Conservation (phyloP, 2,888 invertebrate genomes). For the Polydrusus tereticollis region DNA sequence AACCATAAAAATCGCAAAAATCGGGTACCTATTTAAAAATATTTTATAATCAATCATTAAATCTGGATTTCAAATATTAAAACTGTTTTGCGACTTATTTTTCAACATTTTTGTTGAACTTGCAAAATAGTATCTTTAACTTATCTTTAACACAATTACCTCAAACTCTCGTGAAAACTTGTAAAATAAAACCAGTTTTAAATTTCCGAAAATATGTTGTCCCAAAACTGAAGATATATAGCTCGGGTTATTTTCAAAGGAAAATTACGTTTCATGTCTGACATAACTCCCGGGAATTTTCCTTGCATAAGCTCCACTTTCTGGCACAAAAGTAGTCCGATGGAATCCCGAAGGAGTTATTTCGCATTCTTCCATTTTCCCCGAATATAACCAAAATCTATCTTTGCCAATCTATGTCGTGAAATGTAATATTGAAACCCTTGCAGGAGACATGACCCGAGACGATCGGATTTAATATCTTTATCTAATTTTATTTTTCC, state of each 20-base stretch:
- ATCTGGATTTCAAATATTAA: no score
- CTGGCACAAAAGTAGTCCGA: conserved; percentile 16
- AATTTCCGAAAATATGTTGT: conserved; percentile 10
- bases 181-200: conserved; percentile 8
- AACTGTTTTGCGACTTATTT: no score
- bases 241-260: conserved; percentile 17
- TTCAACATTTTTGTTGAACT: neutral
- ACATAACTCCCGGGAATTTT: conserved; percentile 21
- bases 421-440: conserved; percentile 18
- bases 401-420: conserved; percentile 17
- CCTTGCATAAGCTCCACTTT: conserved; percentile 18
- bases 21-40: no score
- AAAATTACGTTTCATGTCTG: conserved; percentile 24
- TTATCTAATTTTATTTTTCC: conserved; percentile 18
- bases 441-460: conserved; percentile 15
- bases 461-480: conserved; percentile 23
- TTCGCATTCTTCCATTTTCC: conserved; percentile 27
- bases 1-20: no score
- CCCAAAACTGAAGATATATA: conserved; percentile 20
- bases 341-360: conserved; percentile 17
- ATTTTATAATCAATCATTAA: no score
- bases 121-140: neutral
- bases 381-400: conserved; percentile 8
- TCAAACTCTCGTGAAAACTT: conserved; percentile 1
- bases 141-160: neutral